Percentiles rank a stretch among this genome's conserved stretches.
These are phyloP conservation scores for Peromyscus attwateri DNA, from an alignment of 2,797 vertebrate species.

Conservation along the genomic window DNA sequence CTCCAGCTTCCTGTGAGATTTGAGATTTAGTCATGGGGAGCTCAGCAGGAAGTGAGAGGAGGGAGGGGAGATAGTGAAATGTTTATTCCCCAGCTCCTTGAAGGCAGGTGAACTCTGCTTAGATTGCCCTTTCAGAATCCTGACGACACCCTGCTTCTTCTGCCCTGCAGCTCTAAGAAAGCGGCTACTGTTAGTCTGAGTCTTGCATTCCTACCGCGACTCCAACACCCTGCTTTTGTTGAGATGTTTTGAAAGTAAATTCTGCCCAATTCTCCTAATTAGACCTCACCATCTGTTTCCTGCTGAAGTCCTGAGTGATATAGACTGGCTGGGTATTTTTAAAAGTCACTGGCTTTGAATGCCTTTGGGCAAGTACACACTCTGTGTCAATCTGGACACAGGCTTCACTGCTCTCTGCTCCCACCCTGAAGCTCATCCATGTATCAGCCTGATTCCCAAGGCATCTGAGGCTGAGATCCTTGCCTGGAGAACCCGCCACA, in stretches of 20 bases:
- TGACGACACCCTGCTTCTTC: neutral
- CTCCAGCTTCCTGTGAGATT: neutral
- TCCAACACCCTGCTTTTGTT: neutral
- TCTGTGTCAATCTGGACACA: neutral
- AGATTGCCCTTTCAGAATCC: neutral
- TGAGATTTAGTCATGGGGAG: neutral
- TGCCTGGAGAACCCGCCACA: neutral
- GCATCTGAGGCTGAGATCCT: neutral
- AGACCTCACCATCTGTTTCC: constrained; percentile 68
- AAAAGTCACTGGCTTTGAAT: constrained; percentile 49
- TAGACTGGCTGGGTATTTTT: constrained; percentile 27
- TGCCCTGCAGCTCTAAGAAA: neutral
- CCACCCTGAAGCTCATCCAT: neutral
- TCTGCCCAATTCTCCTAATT: constrained; percentile 62
- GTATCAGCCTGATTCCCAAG: neutral
- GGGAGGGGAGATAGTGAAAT: neutral
- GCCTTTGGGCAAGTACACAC: neutral
- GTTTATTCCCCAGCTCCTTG: neutral
- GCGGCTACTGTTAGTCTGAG: neutral
- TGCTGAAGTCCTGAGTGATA: constrained; percentile 2
- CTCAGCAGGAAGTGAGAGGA: neutral
- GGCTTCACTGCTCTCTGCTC: accelerated
- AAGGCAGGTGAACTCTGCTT: neutral
- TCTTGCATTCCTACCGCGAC: neutral
- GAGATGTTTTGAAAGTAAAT: constrained; percentile 57